Percentiles rank a stretch among this genome's conserved stretches.
Evolutionary conservation across 2,888 invertebrate species (phyloP).

Genomic region (Oscheius sp.): DNA sequence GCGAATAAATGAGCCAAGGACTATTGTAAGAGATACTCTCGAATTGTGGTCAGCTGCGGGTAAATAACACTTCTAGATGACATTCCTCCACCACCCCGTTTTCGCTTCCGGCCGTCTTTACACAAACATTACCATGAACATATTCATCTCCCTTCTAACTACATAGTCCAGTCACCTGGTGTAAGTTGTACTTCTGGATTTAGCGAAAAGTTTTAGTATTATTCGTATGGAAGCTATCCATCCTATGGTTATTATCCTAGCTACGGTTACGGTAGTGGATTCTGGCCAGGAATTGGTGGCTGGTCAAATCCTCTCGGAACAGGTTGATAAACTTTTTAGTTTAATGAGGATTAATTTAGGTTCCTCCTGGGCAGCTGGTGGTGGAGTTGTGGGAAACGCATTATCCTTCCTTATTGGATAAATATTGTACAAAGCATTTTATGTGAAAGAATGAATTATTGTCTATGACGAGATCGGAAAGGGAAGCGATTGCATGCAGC

Average conservation of each 20-base stretch:
- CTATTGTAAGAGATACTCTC: too few relatives aligned
- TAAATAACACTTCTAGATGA: slow-evolving; percentile 3
- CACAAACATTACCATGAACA: slow-evolving; percentile 20
- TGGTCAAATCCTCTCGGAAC: slow-evolving; percentile 28
- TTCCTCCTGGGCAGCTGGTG: slow-evolving; percentile 33
- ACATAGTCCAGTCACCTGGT: slow-evolving; percentile 1
- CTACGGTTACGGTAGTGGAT: slow-evolving; percentile 18
- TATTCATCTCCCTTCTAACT: slow-evolving; percentile 9
- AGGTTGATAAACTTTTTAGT: background rate
- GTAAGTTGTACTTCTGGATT: background rate
- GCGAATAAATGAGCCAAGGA: too few relatives aligned
- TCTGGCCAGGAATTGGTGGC: slow-evolving; percentile 26
- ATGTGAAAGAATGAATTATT: background rate
- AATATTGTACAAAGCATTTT: background rate
- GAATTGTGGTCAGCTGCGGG: too few relatives aligned
- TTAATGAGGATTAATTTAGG: background rate
- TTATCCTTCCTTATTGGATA: slow-evolving; percentile 37
- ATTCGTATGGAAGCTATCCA: background rate
- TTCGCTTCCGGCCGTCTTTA: background rate
- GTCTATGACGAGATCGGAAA: slow-evolving; percentile 18
- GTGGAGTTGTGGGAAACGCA: slow-evolving; percentile 37
- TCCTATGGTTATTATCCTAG: slow-evolving; percentile 17
- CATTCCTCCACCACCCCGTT: slow-evolving; percentile 7
- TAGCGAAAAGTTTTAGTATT: background rate
- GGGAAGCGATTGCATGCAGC: slow-evolving; percentile 37